Conservation (phyloP, 2,113 vertebrate species). For the Perca fluviatilis region DNA sequence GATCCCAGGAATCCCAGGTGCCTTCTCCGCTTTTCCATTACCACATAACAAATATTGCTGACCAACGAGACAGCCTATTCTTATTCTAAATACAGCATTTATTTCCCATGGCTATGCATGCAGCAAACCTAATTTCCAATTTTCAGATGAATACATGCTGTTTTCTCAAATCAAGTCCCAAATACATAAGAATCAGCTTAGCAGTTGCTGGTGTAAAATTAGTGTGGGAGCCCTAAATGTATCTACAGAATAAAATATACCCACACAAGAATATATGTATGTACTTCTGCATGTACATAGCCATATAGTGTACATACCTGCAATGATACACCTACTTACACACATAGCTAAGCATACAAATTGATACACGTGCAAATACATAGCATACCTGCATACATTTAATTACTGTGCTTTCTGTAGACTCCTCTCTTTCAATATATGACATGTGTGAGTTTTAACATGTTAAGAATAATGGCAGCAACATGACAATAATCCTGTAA, state of each 20-base stretch:
- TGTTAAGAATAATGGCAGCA: neutral
- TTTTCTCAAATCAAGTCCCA: slow-evolving; percentile 20
- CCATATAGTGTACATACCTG: neutral
- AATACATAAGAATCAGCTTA: slow-evolving; percentile 22
- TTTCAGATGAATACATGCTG: slow-evolving; percentile 19
- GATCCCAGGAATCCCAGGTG: slow-evolving; percentile 34
- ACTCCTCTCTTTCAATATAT: neutral
- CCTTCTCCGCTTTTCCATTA: slow-evolving; percentile 49
- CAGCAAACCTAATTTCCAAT: slow-evolving; percentile 42
- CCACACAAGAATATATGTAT: no score
- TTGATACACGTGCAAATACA: neutral
- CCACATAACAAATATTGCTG: slow-evolving; percentile 31
- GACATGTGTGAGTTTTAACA: neutral
- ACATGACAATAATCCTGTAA: neutral
- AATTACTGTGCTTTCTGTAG: neutral
- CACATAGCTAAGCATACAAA: neutral
- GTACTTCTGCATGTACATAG: neutral
- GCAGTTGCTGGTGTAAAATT: slow-evolving; percentile 1
- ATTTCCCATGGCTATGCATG: slow-evolving; percentile 52
- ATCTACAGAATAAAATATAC: neutral
- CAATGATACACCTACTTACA: neutral
- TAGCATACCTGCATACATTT: neutral
- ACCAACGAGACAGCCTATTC: slow-evolving; percentile 31
- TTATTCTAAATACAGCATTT: slow-evolving; percentile 37
- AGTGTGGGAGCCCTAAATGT: neutral